These are phyloP conservation scores for Serripes groenlandicus DNA, from an alignment of 2,888 invertebrate species.

Conservation along the genomic window DNA sequence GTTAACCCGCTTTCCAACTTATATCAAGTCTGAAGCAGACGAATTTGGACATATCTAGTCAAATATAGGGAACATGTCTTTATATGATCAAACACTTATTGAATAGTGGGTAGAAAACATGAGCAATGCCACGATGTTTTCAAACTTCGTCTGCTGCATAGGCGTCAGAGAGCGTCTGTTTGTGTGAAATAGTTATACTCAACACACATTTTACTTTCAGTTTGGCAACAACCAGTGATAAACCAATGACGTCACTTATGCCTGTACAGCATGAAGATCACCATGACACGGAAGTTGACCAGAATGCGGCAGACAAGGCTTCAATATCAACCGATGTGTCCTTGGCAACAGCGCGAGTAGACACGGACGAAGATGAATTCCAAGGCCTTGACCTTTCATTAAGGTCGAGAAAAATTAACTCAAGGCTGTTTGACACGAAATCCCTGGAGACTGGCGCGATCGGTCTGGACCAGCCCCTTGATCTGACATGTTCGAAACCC, in stretches of 20 bases:
- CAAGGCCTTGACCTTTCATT: slow-evolving; percentile 60
- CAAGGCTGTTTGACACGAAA: slow-evolving; percentile 54
- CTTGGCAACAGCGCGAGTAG: slow-evolving; percentile 54
- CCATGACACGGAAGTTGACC: slow-evolving; percentile 52
- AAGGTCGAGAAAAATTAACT: slow-evolving; percentile 44
- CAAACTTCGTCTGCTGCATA: background rate
- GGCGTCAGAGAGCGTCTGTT: background rate
- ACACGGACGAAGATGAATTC: slow-evolving; percentile 60
- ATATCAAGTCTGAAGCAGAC: no score
- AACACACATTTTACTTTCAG: background rate
- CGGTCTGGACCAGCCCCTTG: slow-evolving; percentile 47
- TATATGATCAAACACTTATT: no score
- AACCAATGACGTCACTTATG: background rate
- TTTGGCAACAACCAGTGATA: slow-evolving; percentile 15
- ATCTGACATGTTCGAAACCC: slow-evolving; percentile 54
- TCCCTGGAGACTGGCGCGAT: slow-evolving; percentile 28
- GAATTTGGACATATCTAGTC: no score
- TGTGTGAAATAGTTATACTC: background rate
- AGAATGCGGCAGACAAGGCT: slow-evolving; percentile 36
- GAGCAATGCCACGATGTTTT: background rate
- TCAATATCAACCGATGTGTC: slow-evolving; percentile 56
- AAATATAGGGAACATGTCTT: no score
- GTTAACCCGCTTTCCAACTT: no score
- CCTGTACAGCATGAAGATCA: slow-evolving; percentile 37
- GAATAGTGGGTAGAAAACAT: no score